Conservation (phyloP, 2,113 vertebrate genomes). For the Podocnemis expansa region DNA sequence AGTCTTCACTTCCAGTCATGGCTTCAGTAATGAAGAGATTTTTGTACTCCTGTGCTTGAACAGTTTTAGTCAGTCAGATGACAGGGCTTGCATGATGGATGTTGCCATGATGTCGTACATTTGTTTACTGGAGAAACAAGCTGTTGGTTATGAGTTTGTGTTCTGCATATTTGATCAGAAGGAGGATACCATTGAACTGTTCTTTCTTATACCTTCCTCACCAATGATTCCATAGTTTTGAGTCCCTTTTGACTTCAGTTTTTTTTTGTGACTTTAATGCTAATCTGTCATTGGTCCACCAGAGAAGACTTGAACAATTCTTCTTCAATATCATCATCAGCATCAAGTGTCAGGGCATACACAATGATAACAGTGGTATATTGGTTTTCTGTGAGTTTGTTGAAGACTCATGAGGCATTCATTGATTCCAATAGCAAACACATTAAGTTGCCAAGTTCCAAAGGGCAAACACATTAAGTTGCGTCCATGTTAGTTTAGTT, state of each 20-base stretch:
- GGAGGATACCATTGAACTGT: background rate
- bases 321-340: too few species aligned
- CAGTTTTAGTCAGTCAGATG: background rate
- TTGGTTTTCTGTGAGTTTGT: too few species aligned
- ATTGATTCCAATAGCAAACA: too few species aligned
- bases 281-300: too few species aligned
- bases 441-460: too few species aligned
- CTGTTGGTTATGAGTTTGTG: background rate
- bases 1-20: background rate
- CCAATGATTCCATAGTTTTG: background rate
- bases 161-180: background rate
- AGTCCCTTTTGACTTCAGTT: background rate
- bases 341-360: too few species aligned
- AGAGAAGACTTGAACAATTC: too few species aligned
- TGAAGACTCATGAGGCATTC: too few species aligned
- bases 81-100: background rate
- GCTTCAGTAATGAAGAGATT: background rate
- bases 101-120: slow-evolving; percentile 24
- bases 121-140: background rate
- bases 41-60: background rate
- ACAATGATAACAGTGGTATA: too few species aligned
- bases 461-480: too few species aligned
- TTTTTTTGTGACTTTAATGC: too few species aligned
- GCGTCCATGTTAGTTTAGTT: too few species aligned
- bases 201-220: background rate